A percentile compares a stretch with the other conserved stretches of the same genome.
Conservation (phyloP, 2,113 vertebrate genomes). For the Nematolebias whitei region DNA sequence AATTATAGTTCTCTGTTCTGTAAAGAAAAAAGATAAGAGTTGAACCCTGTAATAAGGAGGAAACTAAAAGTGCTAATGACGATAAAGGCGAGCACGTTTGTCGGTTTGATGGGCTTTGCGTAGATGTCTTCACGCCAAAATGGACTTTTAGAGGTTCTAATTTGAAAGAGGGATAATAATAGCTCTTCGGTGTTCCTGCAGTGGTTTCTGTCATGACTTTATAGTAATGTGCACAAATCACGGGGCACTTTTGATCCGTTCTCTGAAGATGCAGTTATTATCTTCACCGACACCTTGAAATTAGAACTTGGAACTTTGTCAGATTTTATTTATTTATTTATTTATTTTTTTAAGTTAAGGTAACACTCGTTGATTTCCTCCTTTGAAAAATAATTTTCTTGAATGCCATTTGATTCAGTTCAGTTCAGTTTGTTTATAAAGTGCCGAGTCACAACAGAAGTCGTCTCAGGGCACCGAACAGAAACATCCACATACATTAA, state of each 20-base stretch:
- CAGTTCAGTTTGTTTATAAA: too few species aligned
- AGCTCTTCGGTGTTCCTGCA: slow-evolving; percentile 53
- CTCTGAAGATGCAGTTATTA: slow-evolving; percentile 69
- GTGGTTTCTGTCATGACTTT: slow-evolving; percentile 57
- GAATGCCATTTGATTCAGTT: slow-evolving; percentile 33
- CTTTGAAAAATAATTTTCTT: slow-evolving; percentile 44
- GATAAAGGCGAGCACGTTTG: slow-evolving; percentile 35
- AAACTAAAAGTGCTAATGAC: slow-evolving; percentile 34
- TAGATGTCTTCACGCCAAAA: slow-evolving; percentile 54
- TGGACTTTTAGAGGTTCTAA: slow-evolving; percentile 51
- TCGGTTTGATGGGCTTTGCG: slow-evolving; percentile 57
- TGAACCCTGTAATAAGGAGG: slow-evolving; percentile 16
- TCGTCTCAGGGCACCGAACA: too few species aligned
- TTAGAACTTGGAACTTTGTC: slow-evolving; percentile 56
- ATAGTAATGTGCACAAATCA: slow-evolving; percentile 45
- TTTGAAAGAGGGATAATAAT: slow-evolving; percentile 66
- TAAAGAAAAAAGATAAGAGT: slow-evolving; percentile 19
- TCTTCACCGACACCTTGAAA: slow-evolving; percentile 74
- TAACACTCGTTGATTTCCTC: slow-evolving; percentile 24
- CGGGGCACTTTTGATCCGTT: slow-evolving; percentile 57
- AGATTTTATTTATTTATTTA: too few species aligned
- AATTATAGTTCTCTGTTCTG: neutral
- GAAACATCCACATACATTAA: too few species aligned
- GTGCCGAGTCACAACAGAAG: too few species aligned
- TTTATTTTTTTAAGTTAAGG: slow-evolving; percentile 45